Evolutionary conservation across 2,888 invertebrate species (phyloP).

Genomic region (Parnassius glacialis): DNA sequence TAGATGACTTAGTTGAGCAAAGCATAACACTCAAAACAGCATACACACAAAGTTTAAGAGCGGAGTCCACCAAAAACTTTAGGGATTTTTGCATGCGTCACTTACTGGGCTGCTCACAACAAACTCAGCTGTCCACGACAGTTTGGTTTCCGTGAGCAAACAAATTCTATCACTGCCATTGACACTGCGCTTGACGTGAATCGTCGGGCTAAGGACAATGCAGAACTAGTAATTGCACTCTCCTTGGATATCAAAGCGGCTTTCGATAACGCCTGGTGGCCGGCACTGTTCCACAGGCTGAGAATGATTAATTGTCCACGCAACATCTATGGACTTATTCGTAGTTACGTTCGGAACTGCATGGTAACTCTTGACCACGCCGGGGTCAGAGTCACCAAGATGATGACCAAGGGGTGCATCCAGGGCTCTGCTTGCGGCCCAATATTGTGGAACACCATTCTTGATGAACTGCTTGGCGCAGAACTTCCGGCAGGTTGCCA

Average conservation of each 20-base stretch:
- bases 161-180: constrained; percentile 11
- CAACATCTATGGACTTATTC: constrained; percentile 5
- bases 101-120: neutral
- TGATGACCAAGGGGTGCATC: neutral
- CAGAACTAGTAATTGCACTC: constrained; percentile 20
- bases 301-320: neutral
- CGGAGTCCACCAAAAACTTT: constrained; percentile 24
- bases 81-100: constrained; percentile 18
- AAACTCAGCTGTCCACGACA: neutral
- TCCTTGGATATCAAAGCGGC: constrained; percentile 24
- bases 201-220: neutral
- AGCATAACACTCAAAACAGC: neutral
- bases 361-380: neutral
- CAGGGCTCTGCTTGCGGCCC: no score
- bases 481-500: no score
- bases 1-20: neutral
- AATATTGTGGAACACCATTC: no score
- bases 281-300: no score
- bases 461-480: no score
- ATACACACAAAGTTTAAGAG: neutral
- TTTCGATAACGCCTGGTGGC: no score
- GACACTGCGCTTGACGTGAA: constrained; percentile 17
- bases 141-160: constrained; percentile 32
- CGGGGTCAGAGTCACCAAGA: neutral
- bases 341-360: neutral